Conservation (phyloP, 2,797 vertebrate species). For the Lemur catta region DNA sequence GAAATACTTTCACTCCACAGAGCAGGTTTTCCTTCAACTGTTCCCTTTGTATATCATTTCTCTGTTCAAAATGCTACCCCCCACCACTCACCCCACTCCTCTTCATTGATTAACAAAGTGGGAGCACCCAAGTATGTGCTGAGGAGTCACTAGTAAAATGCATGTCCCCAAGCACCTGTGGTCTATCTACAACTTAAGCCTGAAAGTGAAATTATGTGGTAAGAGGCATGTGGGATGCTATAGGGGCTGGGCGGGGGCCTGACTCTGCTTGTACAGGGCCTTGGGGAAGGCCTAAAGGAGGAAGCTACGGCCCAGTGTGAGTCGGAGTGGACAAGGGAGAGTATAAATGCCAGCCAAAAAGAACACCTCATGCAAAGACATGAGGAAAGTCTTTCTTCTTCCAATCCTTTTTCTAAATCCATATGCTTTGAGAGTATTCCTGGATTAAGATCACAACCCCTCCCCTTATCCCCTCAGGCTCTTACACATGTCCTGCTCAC, state of each 20-base stretch:
- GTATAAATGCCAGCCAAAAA: not conserved
- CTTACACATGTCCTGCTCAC: not conserved
- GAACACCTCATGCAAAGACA: not conserved
- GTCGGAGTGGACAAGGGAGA: not conserved
- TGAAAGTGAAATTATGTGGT: not conserved
- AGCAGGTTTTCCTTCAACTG: not conserved
- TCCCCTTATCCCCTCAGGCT: accelerated
- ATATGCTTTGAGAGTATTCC: not conserved
- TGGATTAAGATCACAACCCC: not conserved
- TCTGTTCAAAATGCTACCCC: not conserved
- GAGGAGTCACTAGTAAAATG: not conserved
- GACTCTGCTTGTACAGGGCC: no score
- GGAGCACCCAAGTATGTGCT: not conserved
- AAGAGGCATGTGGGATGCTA: not conserved
- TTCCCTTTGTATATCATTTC: not conserved
- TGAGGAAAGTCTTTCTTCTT: not conserved
- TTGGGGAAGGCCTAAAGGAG: not conserved
- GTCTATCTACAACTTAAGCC: not conserved
- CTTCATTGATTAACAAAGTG: not conserved
- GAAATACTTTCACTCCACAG: not conserved
- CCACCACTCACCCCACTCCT: not conserved
- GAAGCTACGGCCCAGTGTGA: not conserved
- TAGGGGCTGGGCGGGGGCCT: accelerated
- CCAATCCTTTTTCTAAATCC: not conserved
- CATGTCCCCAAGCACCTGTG: not conserved